Evolutionary conservation across 2,888 invertebrate species (phyloP), one percentile per base, ranked within the genome.

Genomic region (Hipparchia sbordonii): DNA sequence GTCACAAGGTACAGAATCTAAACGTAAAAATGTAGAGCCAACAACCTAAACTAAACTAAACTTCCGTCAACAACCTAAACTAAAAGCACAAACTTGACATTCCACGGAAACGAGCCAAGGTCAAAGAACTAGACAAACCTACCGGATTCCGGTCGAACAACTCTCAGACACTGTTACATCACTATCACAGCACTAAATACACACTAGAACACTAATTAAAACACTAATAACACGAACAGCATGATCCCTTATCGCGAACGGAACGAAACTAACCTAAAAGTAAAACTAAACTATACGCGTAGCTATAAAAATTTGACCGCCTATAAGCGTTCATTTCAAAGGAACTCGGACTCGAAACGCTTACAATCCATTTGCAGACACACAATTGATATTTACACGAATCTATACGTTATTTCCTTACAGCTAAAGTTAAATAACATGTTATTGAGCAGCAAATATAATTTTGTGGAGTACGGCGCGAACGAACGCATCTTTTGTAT

Each of bases 231-330:
- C 77, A 74, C 75, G 77, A 67, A 76, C 76, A 81, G 79, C 86
- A 85, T 81, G 85, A 80, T 76, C 74, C 81, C 83, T 77, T 81
- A 76, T 79, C 84, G 86, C 86, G 84, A 83, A 82, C 84, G 80
- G 80, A 84, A 83, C 79, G 78, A 82, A 89, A 91, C 92, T 91
- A 92, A 92, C 91, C 91, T 91, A 89, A 88, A 90, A 90, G 85
- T 81, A 76, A 80, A 81, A 39, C 39, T 39, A 39, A 82, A 82
- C 80, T 80, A 80, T 79, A 82, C 82, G 81, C 86, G 82, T 82
- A 82, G 82, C 78, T 76, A 79, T 88, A 89, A 90, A 91, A 92
- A 86, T 87, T 90, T 90, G 91, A 91, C 90, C 92, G 87, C 85
- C 89, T 84, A 89, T 87, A 87, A 86, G 86, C 83, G 84, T 80